phyloP scores from a whole-genome alignment of 2,888 invertebrate species.

The Sarcophaga carnaria region DNA sequence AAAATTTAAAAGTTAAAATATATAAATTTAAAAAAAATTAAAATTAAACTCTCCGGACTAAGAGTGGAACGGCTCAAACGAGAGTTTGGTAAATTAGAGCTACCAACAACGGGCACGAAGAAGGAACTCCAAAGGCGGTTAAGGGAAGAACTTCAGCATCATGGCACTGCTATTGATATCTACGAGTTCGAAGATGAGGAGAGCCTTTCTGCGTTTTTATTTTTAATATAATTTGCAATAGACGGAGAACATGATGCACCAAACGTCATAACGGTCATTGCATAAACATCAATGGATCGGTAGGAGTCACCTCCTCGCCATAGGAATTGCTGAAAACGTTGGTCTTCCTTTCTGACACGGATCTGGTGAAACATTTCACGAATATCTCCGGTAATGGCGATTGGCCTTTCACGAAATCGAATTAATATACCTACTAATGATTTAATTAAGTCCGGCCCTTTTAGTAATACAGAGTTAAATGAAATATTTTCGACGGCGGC shows the following conservation, averaged over 20 bases:
- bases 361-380: slow-evolving; percentile 61
- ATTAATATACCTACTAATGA: slow-evolving; percentile 53
- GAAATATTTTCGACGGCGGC: slow-evolving; percentile 62
- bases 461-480: slow-evolving; percentile 36
- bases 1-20: too few species aligned
- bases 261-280: slow-evolving; percentile 63
- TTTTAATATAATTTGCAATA: slow-evolving; percentile 54
- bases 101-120: too few species aligned
- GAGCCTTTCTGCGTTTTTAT: slow-evolving; percentile 42
- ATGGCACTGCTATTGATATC: too few species aligned
- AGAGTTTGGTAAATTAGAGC: too few species aligned
- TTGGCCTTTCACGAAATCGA: slow-evolving; percentile 51
- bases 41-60: too few species aligned
- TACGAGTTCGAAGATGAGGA: too few species aligned
- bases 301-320: slow-evolving; percentile 59
- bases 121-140: too few species aligned
- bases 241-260: slow-evolving; percentile 59
- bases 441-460: slow-evolving; percentile 41
- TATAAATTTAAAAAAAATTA: too few species aligned
- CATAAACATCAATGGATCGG: slow-evolving; percentile 50
- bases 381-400: slow-evolving; percentile 54
- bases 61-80: too few species aligned
- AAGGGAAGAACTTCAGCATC: too few species aligned
- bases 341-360: slow-evolving; percentile 43
- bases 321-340: slow-evolving; percentile 55